A percentile compares a stretch with the other conserved stretches of the same genome.
These are phyloP conservation scores for Acholoe squamosa DNA, from an alignment of 2,888 invertebrate genomes.

Conservation along the genomic window DNA sequence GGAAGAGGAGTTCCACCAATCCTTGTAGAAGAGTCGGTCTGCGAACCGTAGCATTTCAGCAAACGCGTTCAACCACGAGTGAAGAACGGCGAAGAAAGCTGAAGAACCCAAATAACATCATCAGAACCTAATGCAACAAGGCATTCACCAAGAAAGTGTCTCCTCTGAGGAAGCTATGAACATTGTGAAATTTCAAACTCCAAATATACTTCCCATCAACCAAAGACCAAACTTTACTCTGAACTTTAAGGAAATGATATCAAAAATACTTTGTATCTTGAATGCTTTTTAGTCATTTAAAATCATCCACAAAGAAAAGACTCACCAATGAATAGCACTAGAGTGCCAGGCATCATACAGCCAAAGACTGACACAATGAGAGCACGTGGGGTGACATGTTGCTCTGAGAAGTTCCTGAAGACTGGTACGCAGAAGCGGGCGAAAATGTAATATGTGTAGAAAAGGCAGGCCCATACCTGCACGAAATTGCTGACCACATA, in stretches of 20 bases:
- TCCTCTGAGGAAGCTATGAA: no score
- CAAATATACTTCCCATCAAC: neutral
- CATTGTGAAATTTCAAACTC: no score
- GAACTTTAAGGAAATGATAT: no score
- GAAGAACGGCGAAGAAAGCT: constrained; percentile 93
- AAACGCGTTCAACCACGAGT: constrained; percentile 95
- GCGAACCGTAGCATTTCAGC: constrained; percentile 94
- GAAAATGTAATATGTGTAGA: constrained; percentile 92
- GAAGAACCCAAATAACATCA: constrained; percentile 65
- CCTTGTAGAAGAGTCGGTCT: constrained; percentile 92
- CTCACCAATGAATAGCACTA: constrained; percentile 82
- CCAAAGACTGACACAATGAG: constrained; percentile 87
- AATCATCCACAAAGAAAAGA: no score
- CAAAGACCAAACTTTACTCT: no score
- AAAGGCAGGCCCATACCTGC: constrained; percentile 91
- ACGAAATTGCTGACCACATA: constrained; percentile 88
- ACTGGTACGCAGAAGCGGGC: constrained; percentile 90
- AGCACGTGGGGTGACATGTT: constrained; percentile 81
- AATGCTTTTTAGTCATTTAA: no score
- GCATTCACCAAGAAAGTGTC: no score
- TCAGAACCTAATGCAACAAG: no score
- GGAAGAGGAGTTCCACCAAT: constrained; percentile 96
- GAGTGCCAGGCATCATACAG: constrained; percentile 89
- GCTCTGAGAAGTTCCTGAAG: constrained; percentile 84
- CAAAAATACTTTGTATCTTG: no score